Base-by-base conservation (phyloP, 2,113 vertebrate species). In the Leptobrachium leishanense region DNA sequence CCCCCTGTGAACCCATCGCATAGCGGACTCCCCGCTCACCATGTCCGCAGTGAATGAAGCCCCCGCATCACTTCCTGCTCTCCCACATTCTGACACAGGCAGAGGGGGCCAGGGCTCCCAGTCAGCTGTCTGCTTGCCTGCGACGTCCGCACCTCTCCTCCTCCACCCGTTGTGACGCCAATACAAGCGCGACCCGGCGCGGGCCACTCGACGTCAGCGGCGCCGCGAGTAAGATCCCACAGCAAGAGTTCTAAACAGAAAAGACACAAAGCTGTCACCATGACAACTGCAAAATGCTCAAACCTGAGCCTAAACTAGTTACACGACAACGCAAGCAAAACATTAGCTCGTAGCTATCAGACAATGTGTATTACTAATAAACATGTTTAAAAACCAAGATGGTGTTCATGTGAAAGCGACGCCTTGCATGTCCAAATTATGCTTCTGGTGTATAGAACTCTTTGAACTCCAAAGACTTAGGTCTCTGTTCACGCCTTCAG, bases 41-140 rank as follows among this genome's bases (percentile, higher is more conserved):
- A 80, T 80, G 53, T 67, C 78, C 62, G 78, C 71, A 66, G 75
- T 70, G 53, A 13, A 55, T 76, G 41, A 68, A 43, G 8, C 76
- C 76, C 76, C 76, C 59, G 76, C 84, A 85, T 85, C 84, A 81
- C 81, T 83, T 79, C 82, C 64, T 69, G 57, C 64, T 77, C 75
- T 80, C 72, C 78, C 84, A 70, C 82, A 80, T 80, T 74, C 63
- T 80, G 54, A 46, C 71, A 62, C 40, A 72, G 63, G 43, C 42
- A 63, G 74, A 70, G 75, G 72, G 20, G 71, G 68, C 42, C 77
- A 46, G 74, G 50, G 72, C 70, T 57, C 74, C 53, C 46, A 79
- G 72, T 79, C 74, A 82, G 72, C 72, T 79, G 76, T 68, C 64
- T 76, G 72, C 70, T 57, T 70, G 77, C 70, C 65, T 70, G 77